Evolutionary conservation across 2,113 vertebrate species (phyloP).

Genomic region (Tachycineta bicolor): DNA sequence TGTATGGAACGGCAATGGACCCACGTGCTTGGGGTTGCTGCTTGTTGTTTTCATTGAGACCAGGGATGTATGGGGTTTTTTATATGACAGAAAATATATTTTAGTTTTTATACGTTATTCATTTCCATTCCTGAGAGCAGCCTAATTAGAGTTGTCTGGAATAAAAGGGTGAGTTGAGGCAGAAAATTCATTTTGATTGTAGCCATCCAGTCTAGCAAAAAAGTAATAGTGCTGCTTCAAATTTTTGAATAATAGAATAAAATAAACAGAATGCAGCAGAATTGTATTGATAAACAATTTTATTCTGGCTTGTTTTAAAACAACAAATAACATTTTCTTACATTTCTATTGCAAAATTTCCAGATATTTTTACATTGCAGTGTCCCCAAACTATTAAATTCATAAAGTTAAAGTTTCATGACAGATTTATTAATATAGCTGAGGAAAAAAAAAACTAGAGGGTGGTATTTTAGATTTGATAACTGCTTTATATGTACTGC

Average conservation of each 20-base stretch:
- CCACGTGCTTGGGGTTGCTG: background rate
- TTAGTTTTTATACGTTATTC: background rate
- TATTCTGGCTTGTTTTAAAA: background rate
- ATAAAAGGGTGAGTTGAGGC: background rate
- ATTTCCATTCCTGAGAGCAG: background rate
- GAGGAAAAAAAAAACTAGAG: background rate
- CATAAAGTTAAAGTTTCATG: background rate
- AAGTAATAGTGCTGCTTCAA: background rate
- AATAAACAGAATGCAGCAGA: background rate
- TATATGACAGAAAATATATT: background rate
- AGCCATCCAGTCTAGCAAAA: background rate
- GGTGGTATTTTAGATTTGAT: background rate
- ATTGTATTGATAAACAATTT: background rate
- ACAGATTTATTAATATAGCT: background rate
- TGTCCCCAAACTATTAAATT: background rate
- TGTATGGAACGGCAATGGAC: background rate
- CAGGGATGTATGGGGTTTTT: rapidly evolving
- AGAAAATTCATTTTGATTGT: slow-evolving; percentile 26
- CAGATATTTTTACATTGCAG: background rate
- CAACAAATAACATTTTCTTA: background rate
- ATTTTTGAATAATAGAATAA: background rate
- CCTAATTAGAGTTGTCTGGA: background rate
- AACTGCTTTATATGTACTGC: background rate
- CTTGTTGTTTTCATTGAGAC: background rate
- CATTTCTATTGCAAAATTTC: background rate